A percentile compares a stretch with the other conserved stretches of the same genome.
Evolutionary conservation across 2,113 vertebrate species (phyloP).

Genomic region (Verasper variegatus): DNA sequence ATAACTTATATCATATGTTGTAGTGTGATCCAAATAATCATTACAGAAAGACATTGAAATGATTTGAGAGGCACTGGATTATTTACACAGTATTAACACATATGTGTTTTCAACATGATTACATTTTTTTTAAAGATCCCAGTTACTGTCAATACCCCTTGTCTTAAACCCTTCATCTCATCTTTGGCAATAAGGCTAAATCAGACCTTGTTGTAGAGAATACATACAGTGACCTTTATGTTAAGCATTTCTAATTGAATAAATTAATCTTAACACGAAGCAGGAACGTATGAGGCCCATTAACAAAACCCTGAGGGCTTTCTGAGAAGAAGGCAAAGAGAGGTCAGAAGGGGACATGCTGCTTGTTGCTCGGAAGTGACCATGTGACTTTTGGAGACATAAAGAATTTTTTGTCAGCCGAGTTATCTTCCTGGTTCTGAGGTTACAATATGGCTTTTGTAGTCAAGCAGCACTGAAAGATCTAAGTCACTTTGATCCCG

Average conservation of each 20-base stretch:
- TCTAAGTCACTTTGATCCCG: conserved; percentile 84
- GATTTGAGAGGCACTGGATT: too few relatives aligned
- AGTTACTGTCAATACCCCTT: too few relatives aligned
- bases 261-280: conserved; percentile 15
- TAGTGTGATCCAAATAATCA: too few relatives aligned
- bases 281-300: neutral
- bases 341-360: conserved; percentile 62
- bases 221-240: neutral
- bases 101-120: too few relatives aligned
- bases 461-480: conserved; percentile 75
- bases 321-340: conserved; percentile 37
- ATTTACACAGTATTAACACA: too few relatives aligned
- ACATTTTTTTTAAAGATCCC: neutral
- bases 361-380: conserved; percentile 68
- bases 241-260: conserved; percentile 28
- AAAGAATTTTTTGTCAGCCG: conserved; percentile 79
- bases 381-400: conserved; percentile 79
- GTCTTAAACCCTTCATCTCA: neutral
- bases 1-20: too few relatives aligned
- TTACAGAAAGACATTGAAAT: too few relatives aligned
- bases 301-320: conserved; percentile 45
- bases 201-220: neutral
- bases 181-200: neutral
- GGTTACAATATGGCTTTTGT: conserved; percentile 84
- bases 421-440: conserved; percentile 73